Base-by-base conservation (phyloP, 1,140 invertebrate genomes). In the Dendroctonus ponderosae region DNA sequence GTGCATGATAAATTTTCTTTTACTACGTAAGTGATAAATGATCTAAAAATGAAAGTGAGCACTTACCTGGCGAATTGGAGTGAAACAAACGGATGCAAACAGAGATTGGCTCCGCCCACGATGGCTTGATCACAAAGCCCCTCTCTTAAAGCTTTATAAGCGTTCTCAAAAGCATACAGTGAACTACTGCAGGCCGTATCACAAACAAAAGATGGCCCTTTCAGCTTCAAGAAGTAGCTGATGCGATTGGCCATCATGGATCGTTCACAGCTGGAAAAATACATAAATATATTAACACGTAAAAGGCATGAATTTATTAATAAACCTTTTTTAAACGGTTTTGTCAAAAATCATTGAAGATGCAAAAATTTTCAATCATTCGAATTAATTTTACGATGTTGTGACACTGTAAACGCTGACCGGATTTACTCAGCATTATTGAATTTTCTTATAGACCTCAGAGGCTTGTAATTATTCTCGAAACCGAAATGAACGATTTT, bases 111-210 rank as follows among this genome's bases (percentile, higher is more conserved):
- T 6, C 92, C 93, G 9, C 88, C 92, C 3, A 97, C 93, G 51
- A 98, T 86, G 2, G 94, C 94, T 7, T 86, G 84, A 63, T 97
- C 93, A 76, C 92, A 94, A 54, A 88, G 82, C 0, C 91, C 93
- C 51, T 84, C 84, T 40, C 84, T 81, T 0, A 98, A 89, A 0
- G 88, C 85, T 62, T 82, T 82, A 68, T 91, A 89, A 5, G 93
- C 95, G 69, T 92, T 86, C 71, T 94, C 88, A 9, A 98, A 72
- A 0, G 93, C 94, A 64, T 89, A 86, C 57, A 94, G 82, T 68
- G 92, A 92, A 26, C 93, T 96, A 49, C 91, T 93, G 80, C 94
- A 97, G 7, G 93, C 93, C 8, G 92, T 91, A 75, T 98, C 95
- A 0, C 94, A 82, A 6, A 89, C 81, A 77, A 89, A 91, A 57